Evolutionary conservation across 2,113 vertebrate species (phyloP), one percentile per base, ranked within the genome.

Genomic region (Callaeas wilsoni): DNA sequence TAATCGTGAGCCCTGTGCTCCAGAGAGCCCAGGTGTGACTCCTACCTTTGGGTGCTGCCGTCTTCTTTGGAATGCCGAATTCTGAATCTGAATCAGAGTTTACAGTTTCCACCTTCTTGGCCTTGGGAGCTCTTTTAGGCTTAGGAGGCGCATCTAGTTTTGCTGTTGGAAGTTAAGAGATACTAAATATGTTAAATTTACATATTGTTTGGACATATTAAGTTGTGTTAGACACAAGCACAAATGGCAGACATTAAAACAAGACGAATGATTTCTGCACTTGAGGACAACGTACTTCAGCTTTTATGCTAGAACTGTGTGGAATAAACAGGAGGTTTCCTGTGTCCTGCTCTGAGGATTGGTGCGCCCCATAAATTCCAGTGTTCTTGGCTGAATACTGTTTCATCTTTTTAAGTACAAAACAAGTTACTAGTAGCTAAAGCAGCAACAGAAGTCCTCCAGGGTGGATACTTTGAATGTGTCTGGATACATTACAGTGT

Each of bases 1-100:
- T 2, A 18, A 13, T 0, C 19, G 8, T 27, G 67, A 69, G 12
- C 35, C 50, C 59, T 44, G 42, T 32, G 67, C n/a, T 47, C n/a
- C 25, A 30, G 13, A 56, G 41, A n/a, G 68, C 44, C 33, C 11
- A 27, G 73, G 13, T 1, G 2, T 9, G 46, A 52, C 73, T 20
- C 96, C 95, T 75, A 99, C 99, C 98, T 99, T 99, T 99, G 63
- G 98, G 97, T 89, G 98, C 49, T 74, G 98, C 56, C 46, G 97
- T 94, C 95, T 99, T 99, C 97, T 99, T 99, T 98, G 98, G 98
- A 94, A 98, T 97, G 44, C 98, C 98, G 0, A 98, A 98, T 97
- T 99, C 99, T 19, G 99, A 99, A 96, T 99, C 99, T 0, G 99
- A 99, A 95, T 99, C 99, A 93, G 99, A 99, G 97, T 99, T 98